A percentile compares a stretch with the other conserved stretches of the same genome.
phyloP scores from a whole-genome alignment of 2,113 vertebrate genomes.

The Phalacrocorax aristotelis region DNA sequence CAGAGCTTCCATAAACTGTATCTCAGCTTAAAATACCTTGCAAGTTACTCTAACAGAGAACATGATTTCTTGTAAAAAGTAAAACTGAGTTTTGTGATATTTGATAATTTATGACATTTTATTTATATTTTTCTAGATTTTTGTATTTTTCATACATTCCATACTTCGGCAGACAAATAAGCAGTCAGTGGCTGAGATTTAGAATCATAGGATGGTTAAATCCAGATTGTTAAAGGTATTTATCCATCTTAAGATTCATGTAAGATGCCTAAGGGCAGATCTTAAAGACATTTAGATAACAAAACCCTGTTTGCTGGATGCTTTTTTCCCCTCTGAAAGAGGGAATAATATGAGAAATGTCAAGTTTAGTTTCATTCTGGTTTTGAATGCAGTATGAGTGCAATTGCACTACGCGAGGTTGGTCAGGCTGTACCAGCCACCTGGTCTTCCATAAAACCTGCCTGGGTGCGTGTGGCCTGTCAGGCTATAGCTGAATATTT shows the following conservation, averaged over 20 bases:
- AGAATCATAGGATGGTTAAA: background rate
- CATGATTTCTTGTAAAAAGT: background rate
- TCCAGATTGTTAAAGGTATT: background rate
- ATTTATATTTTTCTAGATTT: background rate
- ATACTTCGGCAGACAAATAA: background rate
- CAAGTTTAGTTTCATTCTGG: background rate
- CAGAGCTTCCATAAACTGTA: background rate
- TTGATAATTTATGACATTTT: background rate
- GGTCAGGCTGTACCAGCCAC: background rate
- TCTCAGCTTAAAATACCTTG: background rate
- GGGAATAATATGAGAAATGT: background rate
- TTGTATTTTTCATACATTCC: background rate
- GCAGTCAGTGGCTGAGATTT: background rate
- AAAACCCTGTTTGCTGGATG: background rate
- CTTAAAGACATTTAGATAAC: background rate
- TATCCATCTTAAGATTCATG: background rate
- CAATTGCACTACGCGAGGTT: rapidly evolving
- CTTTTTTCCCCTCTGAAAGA: background rate
- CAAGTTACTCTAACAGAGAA: background rate
- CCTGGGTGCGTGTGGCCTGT: background rate
- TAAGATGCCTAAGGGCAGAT: background rate
- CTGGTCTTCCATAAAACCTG: background rate
- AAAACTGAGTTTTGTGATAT: background rate
- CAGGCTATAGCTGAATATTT: background rate
- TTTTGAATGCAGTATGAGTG: background rate